Percentiles rank a stretch among this genome's conserved stretches.
phyloP scores from a whole-genome alignment of 2,888 invertebrate genomes.

The Latheticus oryzae region DNA sequence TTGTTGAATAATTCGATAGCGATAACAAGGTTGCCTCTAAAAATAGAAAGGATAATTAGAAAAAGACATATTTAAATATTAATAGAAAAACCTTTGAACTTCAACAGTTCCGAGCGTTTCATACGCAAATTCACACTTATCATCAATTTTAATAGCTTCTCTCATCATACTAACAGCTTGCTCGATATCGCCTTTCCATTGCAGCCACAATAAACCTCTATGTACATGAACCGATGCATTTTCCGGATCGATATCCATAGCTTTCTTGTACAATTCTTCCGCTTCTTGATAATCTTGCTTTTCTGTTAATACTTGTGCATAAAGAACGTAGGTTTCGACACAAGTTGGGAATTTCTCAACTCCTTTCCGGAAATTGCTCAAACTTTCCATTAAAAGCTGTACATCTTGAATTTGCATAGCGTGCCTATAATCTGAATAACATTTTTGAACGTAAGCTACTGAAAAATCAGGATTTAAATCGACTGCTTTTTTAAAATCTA shows the following conservation, averaged over 20 bases:
- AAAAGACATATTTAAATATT: too few species aligned
- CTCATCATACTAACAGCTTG: conserved; percentile 82
- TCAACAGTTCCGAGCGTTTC: conserved; percentile 95
- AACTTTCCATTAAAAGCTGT: conserved; percentile 73
- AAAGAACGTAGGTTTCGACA: conserved; percentile 88
- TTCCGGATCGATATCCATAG: conserved; percentile 82
- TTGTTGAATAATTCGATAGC: conserved; percentile 90
- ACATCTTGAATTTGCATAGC: conserved; percentile 63
- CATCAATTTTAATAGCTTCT: conserved; percentile 87
- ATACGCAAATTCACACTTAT: conserved; percentile 93
- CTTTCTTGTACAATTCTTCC: conserved; percentile 83
- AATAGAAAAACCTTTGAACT: conserved; percentile 94
- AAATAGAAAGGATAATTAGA: conserved; percentile 26
- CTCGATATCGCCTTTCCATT: conserved; percentile 86
- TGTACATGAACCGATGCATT: conserved; percentile 91
- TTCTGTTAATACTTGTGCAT: conserved; percentile 85
- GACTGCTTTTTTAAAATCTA: conserved; percentile 86
- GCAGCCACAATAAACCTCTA: conserved; percentile 83
- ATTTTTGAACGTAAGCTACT: conserved; percentile 89
- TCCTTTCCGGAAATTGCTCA: conserved; percentile 80
- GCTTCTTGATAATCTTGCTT: conserved; percentile 86
- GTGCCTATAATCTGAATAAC: conserved; percentile 83
- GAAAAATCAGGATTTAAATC: conserved; percentile 86
- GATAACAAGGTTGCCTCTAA: conserved; percentile 82
- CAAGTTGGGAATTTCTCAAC: conserved; percentile 85